Base-by-base conservation (phyloP, 1,140 invertebrate species). In the Schmidtea mediterranea region DNA sequence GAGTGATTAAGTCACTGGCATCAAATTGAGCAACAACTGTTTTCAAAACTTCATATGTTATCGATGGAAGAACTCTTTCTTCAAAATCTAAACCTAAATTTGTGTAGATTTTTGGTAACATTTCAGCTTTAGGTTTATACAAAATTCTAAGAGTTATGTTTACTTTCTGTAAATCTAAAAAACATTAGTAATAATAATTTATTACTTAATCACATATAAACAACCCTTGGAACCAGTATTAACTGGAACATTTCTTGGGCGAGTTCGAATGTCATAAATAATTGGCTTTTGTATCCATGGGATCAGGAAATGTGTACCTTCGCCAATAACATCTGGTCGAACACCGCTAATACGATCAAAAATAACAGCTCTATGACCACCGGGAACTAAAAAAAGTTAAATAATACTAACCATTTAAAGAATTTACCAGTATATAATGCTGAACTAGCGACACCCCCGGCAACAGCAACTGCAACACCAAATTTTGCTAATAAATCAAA, bases 1-100 rank as follows among this genome's bases (percentile, higher is more conserved):
- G 87, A 46, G 90, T 97, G 58, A 98, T 98, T 55, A 98, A 71
- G 72, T 98, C 92, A 56, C 86, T 81, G 55, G 92, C 92, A 75
- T 98, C 90, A 72, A 94, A 98, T 61, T 95, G 87, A 45, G 92
- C 90, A 18, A 98, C 90, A 53, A 97, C 87, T 55, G 90, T 83
- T 70, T 98, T 98, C 19, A 98, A 65, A 12, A 98, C 89, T 77
- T 98, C 92, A 61, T 81, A 84, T 5, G 87, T 94, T 60, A 98
- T 98, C 1, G 92, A 98, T 16, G 92, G 92, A 26, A 98, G 65
- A 41, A 98, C 89, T 66, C 90, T 73, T 63, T 98, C 90, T 65
- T 97, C 90, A 66, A 97, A 98, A 69, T 98, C 92, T 55, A 80
- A 67, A 56, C 92, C 92, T 40, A 98, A 71, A 57, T 89, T 92